A percentile compares a stretch with the other conserved stretches of the same genome.
Conservation (phyloP, 2,888 invertebrate genomes). For the Malachius bipustulatus region DNA sequence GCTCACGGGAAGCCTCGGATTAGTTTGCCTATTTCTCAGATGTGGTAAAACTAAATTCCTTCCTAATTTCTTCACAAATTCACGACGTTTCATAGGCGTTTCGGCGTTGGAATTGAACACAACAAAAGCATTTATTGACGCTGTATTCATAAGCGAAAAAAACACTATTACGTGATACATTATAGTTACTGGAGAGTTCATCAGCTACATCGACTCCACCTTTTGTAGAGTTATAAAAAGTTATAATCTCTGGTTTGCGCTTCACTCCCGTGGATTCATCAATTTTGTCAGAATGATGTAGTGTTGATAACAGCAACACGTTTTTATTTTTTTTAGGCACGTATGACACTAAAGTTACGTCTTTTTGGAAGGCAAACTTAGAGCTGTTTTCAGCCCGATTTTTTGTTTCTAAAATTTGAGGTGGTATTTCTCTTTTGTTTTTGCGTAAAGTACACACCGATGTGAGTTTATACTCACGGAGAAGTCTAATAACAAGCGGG, state of each 20-base stretch:
- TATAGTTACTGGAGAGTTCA: slow-evolving; percentile 3
- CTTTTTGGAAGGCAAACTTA: slow-evolving; percentile 7
- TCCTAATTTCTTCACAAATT: slow-evolving; percentile 1
- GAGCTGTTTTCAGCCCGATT: slow-evolving; percentile 6
- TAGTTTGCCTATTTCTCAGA: neutral
- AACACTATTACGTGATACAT: slow-evolving; percentile 1
- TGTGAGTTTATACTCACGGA: too few relatives aligned
- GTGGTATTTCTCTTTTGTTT: too few relatives aligned
- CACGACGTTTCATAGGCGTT: slow-evolving; percentile 3
- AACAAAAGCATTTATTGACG: slow-evolving; percentile 1
- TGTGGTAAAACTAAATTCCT: slow-evolving; percentile 1
- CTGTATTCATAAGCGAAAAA: slow-evolving; percentile 2
- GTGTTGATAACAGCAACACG: slow-evolving; percentile 7
- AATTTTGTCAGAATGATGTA: slow-evolving; percentile 10
- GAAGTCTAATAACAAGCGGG: too few relatives aligned
- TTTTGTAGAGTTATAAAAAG: neutral
- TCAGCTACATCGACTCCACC: slow-evolving; percentile 3
- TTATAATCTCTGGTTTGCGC: slow-evolving; percentile 7
- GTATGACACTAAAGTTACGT: slow-evolving; percentile 2
- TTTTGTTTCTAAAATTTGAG: slow-evolving; percentile 6
- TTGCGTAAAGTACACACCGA: too few relatives aligned
- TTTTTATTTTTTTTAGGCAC: too few relatives aligned
- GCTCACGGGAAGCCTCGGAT: slow-evolving; percentile 2
- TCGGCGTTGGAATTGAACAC: neutral
- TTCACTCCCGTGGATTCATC: slow-evolving; percentile 7